Base-by-base conservation (phyloP, 1,140 invertebrate species). In the Solenopsis fugax region DNA sequence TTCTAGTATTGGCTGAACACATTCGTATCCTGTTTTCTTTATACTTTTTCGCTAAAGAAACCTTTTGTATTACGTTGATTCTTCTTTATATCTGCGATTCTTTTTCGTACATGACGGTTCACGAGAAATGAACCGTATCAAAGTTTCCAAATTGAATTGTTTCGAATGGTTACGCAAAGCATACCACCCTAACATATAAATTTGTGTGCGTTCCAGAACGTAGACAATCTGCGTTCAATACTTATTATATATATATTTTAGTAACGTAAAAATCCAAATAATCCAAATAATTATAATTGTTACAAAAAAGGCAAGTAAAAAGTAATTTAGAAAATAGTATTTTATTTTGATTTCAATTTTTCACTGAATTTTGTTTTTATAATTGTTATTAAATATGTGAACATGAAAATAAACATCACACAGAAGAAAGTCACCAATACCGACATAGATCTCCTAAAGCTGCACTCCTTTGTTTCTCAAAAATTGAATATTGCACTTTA, bases 141-240 rank as follows among this genome's bases (percentile, higher is more conserved):
- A 87, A 87, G 71, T 76, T 67, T 48, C 24, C 24, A 85, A 84
- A 85, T 87, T 82, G 88, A 89, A 89, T 62, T 60, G 41, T 24
- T 73, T 34, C 80, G 18, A 60, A 75, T 50, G 56, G 41, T 62
- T 84, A 75, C 56, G n/a, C 18, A 62, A 75, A 84, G 41, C 52
- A n/a, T 37, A n/a, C 64, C 9, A 9, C 21, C 24, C 18, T 12
- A 37, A 58, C 24, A 34, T 48, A 75, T 82, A 71, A 56, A 71
- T 52, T 71, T 56, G 37, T 29, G 41, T 41, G 41, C 7, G 41
- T 41, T 2, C 12, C 16, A n/a, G 34, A 81, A 45, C 21, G 2
- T 54, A 41, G 64, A 58, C n/a, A 71, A 29, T 69, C 3, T n/a
- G 64, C n/a, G 9, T 18, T 52, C 21, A 48, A 12, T 12, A 60